Percentiles rank a stretch among this genome's conserved stretches.
Conservation (phyloP, 2,888 invertebrate genomes). For the Thymelicus sylvestris region DNA sequence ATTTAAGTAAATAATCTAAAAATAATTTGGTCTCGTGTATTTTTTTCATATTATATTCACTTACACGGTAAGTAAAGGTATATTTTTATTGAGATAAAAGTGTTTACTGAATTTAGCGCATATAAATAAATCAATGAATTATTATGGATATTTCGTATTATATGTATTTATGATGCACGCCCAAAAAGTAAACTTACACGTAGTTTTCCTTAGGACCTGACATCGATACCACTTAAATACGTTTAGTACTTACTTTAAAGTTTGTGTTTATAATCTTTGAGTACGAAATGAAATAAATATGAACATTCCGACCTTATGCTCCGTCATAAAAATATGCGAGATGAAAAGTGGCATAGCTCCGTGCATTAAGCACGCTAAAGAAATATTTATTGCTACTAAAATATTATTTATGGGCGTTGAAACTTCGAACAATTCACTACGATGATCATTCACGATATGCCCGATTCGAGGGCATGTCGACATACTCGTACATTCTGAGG, state of each 20-base stretch:
- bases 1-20: constrained; percentile 3
- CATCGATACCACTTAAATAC: no score
- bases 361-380: background rate
- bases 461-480: constrained; percentile 36
- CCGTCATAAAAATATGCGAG: constrained; percentile 23
- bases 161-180: no score
- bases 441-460: constrained; percentile 34
- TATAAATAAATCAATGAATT: no score
- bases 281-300: background rate
- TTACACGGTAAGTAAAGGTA: no score
- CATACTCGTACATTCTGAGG: constrained; percentile 25
- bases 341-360: constrained; percentile 9
- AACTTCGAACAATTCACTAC: constrained; percentile 26
- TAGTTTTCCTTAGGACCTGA: no score
- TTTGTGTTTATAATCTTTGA: no score
- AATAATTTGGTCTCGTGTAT: constrained; percentile 2
- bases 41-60: no score
- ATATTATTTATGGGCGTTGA: constrained; percentile 26
- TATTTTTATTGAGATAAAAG: no score
- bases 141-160: background rate
- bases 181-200: no score
- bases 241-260: no score
- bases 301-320: background rate
- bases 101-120: no score
- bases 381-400: constrained; percentile 33